phyloP scores from a whole-genome alignment of 35 echinoderm and acorn worm species.

The Stichopus chloronotus region DNA sequence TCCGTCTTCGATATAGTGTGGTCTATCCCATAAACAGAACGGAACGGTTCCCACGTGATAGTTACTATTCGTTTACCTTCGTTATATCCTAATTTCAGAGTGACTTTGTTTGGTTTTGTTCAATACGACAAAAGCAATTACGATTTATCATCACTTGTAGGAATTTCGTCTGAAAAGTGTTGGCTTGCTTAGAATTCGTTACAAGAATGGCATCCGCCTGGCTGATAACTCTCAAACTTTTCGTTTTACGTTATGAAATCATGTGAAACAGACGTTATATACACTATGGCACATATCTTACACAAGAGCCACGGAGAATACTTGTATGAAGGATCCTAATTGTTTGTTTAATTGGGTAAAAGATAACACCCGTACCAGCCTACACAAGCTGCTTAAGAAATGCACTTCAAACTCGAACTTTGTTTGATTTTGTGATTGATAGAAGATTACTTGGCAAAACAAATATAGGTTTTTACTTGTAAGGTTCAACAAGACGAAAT shows the following conservation, averaged over 20 bases:
- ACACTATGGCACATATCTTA: background rate
- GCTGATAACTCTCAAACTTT: background rate
- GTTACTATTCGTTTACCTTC: no score
- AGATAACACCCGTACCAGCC: background rate
- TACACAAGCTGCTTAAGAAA: background rate
- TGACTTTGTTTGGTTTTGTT: no score
- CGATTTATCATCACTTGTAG: no score
- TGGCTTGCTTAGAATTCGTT: background rate
- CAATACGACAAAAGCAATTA: no score
- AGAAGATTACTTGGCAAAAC: background rate
- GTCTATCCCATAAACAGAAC: no score
- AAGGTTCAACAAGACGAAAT: background rate
- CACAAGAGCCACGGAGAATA: no score
- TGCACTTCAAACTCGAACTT: background rate
- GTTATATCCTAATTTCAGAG: no score
- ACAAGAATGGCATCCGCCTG: background rate
- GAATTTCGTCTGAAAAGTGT: background rate
- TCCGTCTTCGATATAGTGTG: no score
- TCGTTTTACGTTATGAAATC: background rate
- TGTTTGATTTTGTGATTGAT: constrained; percentile 42
- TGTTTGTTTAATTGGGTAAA: constrained; percentile 36
- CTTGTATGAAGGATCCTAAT: no score
- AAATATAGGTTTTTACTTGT: background rate
- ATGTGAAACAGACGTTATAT: background rate
- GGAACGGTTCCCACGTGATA: no score